Conservation (phyloP, 2,888 invertebrate species). For the Polia nebulosa region DNA sequence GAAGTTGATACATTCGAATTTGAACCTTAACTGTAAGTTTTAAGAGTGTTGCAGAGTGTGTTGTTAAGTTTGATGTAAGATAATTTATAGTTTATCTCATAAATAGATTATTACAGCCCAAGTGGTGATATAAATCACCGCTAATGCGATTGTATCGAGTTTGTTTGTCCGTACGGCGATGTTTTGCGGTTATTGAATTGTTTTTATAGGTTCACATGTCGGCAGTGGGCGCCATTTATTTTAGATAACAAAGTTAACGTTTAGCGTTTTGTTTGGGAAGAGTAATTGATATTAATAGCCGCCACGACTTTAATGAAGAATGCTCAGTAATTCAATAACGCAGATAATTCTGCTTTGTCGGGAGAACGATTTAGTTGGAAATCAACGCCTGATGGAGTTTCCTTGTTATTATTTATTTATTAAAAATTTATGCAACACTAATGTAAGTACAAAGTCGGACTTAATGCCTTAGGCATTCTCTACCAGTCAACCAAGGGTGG, state of each 20-base stretch:
- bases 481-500: too few relatives aligned
- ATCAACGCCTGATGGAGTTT: not conserved
- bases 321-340: slow-evolving; percentile 7
- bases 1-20: slow-evolving; percentile 31
- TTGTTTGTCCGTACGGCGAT: slow-evolving; percentile 65
- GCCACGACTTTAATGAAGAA: slow-evolving; percentile 1
- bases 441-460: too few relatives aligned
- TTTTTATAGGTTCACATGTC: slow-evolving; percentile 70
- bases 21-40: slow-evolving; percentile 10
- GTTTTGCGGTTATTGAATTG: slow-evolving; percentile 71
- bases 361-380: not conserved
- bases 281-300: slow-evolving; percentile 49
- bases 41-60: slow-evolving; percentile 13
- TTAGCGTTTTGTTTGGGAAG: slow-evolving; percentile 44
- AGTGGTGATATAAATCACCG: slow-evolving; percentile 83
- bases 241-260: slow-evolving; percentile 57
- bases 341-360: not conserved
- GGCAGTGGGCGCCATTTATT: slow-evolving; percentile 51
- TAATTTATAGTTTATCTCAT: slow-evolving; percentile 88
- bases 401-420: too few relatives aligned
- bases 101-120: slow-evolving; percentile 85
- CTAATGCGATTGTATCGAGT: slow-evolving; percentile 80
- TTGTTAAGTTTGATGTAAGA: slow-evolving; percentile 61
- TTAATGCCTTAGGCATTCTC: too few relatives aligned
- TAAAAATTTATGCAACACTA: too few relatives aligned